Evolutionary conservation across 2,888 invertebrate genomes (phyloP), one percentile per base, ranked within the genome.

Genomic region (Beris chalybata): DNA sequence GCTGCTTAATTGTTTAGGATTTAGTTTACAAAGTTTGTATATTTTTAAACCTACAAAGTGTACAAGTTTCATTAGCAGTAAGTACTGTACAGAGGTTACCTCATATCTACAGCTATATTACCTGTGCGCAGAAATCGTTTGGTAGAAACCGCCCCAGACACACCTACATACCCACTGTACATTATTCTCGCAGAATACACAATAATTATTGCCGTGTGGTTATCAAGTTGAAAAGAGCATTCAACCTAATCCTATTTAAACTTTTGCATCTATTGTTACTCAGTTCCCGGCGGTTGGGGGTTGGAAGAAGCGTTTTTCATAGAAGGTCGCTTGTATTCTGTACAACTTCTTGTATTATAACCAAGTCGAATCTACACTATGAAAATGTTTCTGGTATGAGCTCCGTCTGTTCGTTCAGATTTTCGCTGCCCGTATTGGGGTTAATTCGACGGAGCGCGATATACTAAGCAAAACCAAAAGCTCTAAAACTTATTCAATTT

Each of bases 401-500:
- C 9, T 2, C 56, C 38, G 11, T 56, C 22, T 44, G 56, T 43
- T 50, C 58, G 22, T 59, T 50, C 22, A 48, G 50, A 48, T 13
- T 61, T 61, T 61, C 32, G 38, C 38, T 50, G 59, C 50, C n/a
- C 47, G 43, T 61, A 52, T 50, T 52, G 50, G 32, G 61, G 61
- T 61, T 61, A 61, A 61, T 61, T 61, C 61, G 61, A 50, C 48
- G 29, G 47, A n/a, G 58, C 58, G 58, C 58, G 48, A 59, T 59
- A 48, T 50, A 61, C 53, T 54, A 53, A 54, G 54, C 30, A 64
- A 64, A 54, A 64, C 61, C 15, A 45, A 48, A 64, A 64, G 64
- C 70, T 71, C 70, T 69, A 69, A 71, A 71, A 71, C 71, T 71
- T 71, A 71, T 71, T 70, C 71, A 71, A 71, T 71, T 71, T 71